phyloP scores from a whole-genome alignment of 2,797 vertebrate genomes.

The Hyperoplus lanceolatus region DNA sequence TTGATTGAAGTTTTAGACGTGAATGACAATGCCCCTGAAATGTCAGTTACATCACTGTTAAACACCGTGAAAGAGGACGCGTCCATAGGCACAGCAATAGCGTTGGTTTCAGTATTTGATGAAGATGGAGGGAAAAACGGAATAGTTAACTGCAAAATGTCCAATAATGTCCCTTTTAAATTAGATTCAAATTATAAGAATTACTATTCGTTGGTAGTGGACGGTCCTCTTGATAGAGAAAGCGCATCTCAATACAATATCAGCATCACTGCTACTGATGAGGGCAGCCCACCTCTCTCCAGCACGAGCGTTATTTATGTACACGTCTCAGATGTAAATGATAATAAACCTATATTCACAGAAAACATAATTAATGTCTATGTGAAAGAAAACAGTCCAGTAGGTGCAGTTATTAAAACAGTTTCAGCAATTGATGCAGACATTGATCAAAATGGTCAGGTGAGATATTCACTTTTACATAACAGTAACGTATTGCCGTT shows the following conservation, averaged over 20 bases:
- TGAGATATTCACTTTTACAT: conserved; percentile 51
- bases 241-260: conserved; percentile 50
- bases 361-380: conserved; percentile 45
- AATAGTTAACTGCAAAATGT: conserved; percentile 49
- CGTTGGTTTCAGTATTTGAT: conserved; percentile 72
- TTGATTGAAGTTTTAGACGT: conserved; percentile 4
- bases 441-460: conserved; percentile 34
- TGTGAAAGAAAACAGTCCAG: conserved; percentile 66
- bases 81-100: conserved; percentile 63
- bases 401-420: conserved; percentile 37
- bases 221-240: conserved; percentile 68
- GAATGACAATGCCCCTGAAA: conserved; percentile 72
- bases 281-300: conserved; percentile 62
- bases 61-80: conserved; percentile 65
- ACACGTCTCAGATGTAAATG: conserved; percentile 81
- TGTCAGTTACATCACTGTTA: conserved; percentile 67
- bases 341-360: conserved; percentile 79
- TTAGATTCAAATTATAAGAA: conserved; percentile 73
- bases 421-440: conserved; percentile 65
- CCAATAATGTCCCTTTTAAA: conserved; percentile 58
- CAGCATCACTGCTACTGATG: conserved; percentile 59
- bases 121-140: conserved; percentile 75
- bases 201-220: conserved; percentile 70
- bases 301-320: conserved; percentile 56
- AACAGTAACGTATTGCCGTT: conserved; percentile 1